Evolutionary conservation across 2,113 vertebrate species (phyloP), one percentile per base, ranked within the genome.

Genomic region (Thomomys bottae): DNA sequence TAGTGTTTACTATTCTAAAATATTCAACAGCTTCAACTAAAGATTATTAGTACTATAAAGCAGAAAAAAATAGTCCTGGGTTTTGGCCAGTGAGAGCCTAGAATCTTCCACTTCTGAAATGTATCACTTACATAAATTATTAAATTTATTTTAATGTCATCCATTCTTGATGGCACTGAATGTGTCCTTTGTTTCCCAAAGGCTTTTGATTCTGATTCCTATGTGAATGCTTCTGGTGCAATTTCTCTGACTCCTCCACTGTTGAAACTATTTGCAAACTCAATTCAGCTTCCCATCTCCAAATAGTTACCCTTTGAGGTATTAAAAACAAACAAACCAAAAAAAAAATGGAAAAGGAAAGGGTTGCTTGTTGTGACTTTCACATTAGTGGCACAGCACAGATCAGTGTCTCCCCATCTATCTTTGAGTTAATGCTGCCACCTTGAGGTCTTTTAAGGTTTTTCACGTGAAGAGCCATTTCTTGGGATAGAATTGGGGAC

Each of bases 391-490:
- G 28, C 28, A 77, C 11, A 5, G 42, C 18, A 6, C 26, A 0
- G 0, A 2, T 0, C 2, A 1, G 6, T 5, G 0, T 24, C 30
- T 54, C 8, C 32, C 9, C 34, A 38, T 64, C 71, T 68, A 93
- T 87, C 64, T 80, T 75, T 81, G 84, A 66, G 38, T 80, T 66
- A 30, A 96, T 84, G 87, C 94, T 95, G 87, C 94, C 95, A 93
- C 73, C 92, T 45, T 26, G 81, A 8, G 94, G 91, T 15, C 18
- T 1, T 24, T 45, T 34, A 0, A 0, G 70, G 68, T 15, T 32
- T 75, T 54, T 28, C n/a, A 2, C 9, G 2, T 6, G 1, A 38
- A 18, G 57, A 61, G 10, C 40, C 7, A 2, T 54, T 75, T 6
- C 68, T 0, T 1, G 26, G 0, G 17, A 6, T 1, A 6, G 30